Percentiles rank a stretch among this genome's conserved stretches.
phyloP scores from a whole-genome alignment of 2,797 vertebrate species.

The Lates japonicus region DNA sequence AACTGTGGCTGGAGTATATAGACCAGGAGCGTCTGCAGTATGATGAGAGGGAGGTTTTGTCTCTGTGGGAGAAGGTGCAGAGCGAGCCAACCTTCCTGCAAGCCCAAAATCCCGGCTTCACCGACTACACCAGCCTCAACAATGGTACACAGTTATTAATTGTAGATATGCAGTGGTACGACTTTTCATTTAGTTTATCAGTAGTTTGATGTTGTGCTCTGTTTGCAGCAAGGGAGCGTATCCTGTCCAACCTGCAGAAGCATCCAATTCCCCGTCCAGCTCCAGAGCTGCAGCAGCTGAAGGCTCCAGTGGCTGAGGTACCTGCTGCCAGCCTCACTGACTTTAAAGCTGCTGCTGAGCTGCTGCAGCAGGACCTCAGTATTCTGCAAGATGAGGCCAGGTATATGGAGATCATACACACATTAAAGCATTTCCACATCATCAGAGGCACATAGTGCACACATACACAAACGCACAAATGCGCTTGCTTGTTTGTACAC shows the following conservation, averaged over 20 bases:
- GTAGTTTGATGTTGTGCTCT: conserved; percentile 7
- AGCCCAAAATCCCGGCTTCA: conserved; percentile 78
- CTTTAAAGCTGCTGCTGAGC: conserved; percentile 85
- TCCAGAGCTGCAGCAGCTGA: conserved; percentile 84
- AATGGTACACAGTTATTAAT: conserved; percentile 83
- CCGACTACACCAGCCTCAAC: conserved; percentile 88
- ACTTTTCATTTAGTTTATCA: not conserved
- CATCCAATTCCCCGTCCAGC: conserved; percentile 87
- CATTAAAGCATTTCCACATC: not conserved
- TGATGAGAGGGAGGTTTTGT: conserved; percentile 90
- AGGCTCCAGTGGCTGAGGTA: conserved; percentile 91
- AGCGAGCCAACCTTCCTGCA: conserved; percentile 87
- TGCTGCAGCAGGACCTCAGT: conserved; percentile 88
- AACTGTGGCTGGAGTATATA: conserved; percentile 95
- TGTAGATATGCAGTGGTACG: not conserved
- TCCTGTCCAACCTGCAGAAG: conserved; percentile 92
- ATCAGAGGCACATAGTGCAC: not conserved
- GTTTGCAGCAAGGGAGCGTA: conserved; percentile 90
- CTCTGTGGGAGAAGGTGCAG: conserved; percentile 90
- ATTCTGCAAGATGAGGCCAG: conserved; percentile 92
- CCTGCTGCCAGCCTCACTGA: conserved; percentile 86
- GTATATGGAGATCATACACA: conserved; percentile 79
- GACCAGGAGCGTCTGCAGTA: conserved; percentile 92
- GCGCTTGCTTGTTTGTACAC: not conserved
- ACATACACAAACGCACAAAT: not conserved